Evolutionary conservation across 2,888 invertebrate genomes (phyloP), one percentile per base, ranked within the genome.

Genomic region (Coleophora flavipennella): DNA sequence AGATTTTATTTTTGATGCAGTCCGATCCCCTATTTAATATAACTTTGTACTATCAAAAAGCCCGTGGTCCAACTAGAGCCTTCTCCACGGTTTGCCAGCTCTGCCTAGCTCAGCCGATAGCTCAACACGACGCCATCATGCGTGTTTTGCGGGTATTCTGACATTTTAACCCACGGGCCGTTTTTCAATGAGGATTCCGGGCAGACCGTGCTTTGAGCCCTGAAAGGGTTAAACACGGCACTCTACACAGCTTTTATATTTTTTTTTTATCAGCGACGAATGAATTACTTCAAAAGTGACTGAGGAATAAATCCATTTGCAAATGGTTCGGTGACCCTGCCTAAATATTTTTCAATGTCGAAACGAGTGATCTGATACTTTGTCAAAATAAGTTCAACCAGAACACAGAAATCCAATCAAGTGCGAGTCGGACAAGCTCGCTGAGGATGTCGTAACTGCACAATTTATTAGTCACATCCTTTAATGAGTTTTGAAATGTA

Each of bases 161-260:
- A 61, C 67, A 65, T 74, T 75, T 67, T 65, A 67, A 68, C 66
- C 70, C 65, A 52, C 53, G 57, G 60, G 57, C 63, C 64, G 70
- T 69, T 71, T 77, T 79, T 77, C 71, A 78, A 76, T 71, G 70
- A 67, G 68, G 58, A 70, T 63, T 64, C 63, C 55, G 59, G 59
- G 59, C 60, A 38, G 32, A 26, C 37, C 39, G 13, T 63, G 63
- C 67, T 74, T 68, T 69, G 63, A 68, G 59, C 55, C 49, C 59
- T 67, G 66, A 78, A 78, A 78, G 74, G 77, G 76, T 77, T 68
- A 66, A 69, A 66, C 71, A 57, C 52, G 67, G 54, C 71, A 62
- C 66, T 67, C 62, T 55, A 59, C 62, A 50, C 50, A 51, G 59
- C 65, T 75, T 77, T 74, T 71, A 75, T 72, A 70, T 76, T 20